These are phyloP conservation scores for Phytoseiulus persimilis DNA, from an alignment of 2,888 invertebrate species.

Conservation along the genomic window DNA sequence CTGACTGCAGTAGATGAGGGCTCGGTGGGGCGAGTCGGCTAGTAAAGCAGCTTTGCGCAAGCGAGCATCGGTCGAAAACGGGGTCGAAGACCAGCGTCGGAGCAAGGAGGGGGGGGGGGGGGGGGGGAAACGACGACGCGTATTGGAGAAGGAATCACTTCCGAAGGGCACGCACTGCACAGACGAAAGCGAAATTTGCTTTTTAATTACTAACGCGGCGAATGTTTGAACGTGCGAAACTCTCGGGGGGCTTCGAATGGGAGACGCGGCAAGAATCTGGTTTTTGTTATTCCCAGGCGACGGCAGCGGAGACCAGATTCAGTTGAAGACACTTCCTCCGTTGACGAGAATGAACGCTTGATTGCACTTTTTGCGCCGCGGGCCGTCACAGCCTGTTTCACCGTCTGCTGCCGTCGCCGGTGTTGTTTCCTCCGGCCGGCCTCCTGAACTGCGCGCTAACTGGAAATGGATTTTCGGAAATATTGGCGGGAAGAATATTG, in stretches of 20 bases:
- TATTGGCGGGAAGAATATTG: neutral
- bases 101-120: neutral
- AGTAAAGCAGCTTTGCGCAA: neutral
- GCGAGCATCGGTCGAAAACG: neutral
- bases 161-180: conserved; percentile 9
- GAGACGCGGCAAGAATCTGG: neutral
- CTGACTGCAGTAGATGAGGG: neutral
- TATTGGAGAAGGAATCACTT: conserved; percentile 38
- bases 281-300: neutral
- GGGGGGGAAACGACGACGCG: neutral
- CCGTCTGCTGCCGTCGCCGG: neutral
- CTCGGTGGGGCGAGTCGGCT: neutral
- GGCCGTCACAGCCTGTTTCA: neutral
- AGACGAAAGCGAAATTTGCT: conserved; percentile 36
- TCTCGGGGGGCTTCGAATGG: neutral
- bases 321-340: neutral
- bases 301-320: neutral
- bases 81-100: neutral
- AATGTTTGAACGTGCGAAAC: neutral
- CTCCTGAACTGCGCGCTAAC: neutral
- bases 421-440: neutral
- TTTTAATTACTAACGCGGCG: conserved; percentile 32
- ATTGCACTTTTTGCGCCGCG: neutral
- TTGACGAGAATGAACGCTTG: neutral
- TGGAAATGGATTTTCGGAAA: neutral